Percentiles rank a stretch among this genome's conserved stretches.
These are phyloP conservation scores for Chionomys nivalis DNA, from an alignment of 2,113 vertebrate species.

Conservation along the genomic window DNA sequence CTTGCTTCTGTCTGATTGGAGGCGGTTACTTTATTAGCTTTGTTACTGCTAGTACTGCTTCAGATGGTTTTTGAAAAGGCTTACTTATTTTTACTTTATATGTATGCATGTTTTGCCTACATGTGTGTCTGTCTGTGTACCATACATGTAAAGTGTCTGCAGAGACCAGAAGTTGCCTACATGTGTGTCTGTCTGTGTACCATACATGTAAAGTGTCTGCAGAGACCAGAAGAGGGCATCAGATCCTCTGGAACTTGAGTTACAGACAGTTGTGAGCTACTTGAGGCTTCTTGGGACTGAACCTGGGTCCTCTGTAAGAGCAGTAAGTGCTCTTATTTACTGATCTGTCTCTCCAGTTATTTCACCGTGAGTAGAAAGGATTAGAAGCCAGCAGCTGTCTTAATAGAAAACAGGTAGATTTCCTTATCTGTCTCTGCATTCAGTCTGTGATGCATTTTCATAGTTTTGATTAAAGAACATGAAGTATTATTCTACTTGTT, in stretches of 20 bases:
- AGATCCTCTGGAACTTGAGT: background rate
- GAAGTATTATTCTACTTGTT: background rate
- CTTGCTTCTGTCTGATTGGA: slow-evolving; percentile 3
- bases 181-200: background rate
- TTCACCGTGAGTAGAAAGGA: background rate
- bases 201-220: background rate
- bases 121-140: background rate
- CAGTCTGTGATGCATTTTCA: background rate
- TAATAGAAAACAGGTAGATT: background rate
- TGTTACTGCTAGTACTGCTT: slow-evolving; percentile 24
- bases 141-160: too few species aligned
- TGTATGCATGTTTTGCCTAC: background rate
- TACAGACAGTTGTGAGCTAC: background rate
- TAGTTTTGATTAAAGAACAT: background rate
- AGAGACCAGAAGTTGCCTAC: background rate
- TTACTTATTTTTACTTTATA: background rate
- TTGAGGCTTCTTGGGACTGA: background rate
- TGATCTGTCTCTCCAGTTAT: background rate
- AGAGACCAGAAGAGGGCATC: background rate
- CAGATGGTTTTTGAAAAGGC: background rate
- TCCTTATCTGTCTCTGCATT: background rate
- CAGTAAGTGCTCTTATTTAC: background rate
- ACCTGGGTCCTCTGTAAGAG: background rate
- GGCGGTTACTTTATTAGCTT: background rate
- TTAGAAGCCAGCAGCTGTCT: background rate